Conservation (phyloP, 30 jellyfish, hydroid and myxozoan genomes). For the Aurelia sp. region DNA sequence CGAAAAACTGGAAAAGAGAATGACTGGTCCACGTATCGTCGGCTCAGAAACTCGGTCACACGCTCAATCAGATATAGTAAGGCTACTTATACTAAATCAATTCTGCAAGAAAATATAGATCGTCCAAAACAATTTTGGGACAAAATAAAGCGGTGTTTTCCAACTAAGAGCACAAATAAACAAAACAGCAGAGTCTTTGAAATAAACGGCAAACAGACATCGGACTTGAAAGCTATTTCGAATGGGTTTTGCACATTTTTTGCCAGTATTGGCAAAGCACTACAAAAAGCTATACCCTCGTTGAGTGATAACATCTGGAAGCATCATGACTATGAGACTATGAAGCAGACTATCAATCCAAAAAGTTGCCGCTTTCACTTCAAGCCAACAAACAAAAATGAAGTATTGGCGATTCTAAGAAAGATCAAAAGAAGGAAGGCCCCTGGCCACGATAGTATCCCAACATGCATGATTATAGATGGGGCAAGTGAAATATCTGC, state of each 20-base stretch:
- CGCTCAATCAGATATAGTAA: neutral
- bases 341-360: slow-evolving; percentile 23
- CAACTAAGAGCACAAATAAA: slow-evolving; percentile 7
- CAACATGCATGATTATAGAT: too few species aligned
- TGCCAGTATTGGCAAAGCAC: slow-evolving; percentile 19
- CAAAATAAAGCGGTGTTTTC: neutral
- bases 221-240: slow-evolving; percentile 19
- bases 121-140: too few species aligned
- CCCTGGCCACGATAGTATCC: too few species aligned
- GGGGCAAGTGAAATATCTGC: too few species aligned
- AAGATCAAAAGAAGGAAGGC: too few species aligned
- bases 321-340: slow-evolving; percentile 1
- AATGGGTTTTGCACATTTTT: slow-evolving; percentile 13
- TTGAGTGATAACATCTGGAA: slow-evolving; percentile 2
- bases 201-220: slow-evolving; percentile 12
- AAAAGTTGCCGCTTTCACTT: slow-evolving; percentile 16
- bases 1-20: too few species aligned
- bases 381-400: neutral
- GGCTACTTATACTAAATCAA: slow-evolving; percentile 1
- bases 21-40: too few species aligned
- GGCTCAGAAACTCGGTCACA: too few species aligned
- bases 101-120: slow-evolving; percentile 10
- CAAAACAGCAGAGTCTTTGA: slow-evolving; percentile 9
- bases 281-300: neutral
- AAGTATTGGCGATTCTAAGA: too few species aligned